Conservation (phyloP, 1,140 invertebrate genomes). For the Drosophila cardini region DNA sequence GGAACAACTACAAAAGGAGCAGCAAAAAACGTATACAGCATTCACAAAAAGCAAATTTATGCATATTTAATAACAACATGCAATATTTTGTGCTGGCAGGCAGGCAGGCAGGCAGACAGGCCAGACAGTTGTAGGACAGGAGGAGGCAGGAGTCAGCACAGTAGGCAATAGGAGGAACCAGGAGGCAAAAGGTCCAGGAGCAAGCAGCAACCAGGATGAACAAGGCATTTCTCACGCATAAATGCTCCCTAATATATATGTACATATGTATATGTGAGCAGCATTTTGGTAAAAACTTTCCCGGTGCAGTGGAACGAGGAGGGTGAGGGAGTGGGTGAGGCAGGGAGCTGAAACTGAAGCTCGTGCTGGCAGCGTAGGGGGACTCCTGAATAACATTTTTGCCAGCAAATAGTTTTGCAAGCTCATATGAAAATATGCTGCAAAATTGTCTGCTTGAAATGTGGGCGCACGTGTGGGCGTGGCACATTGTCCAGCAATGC, state of each 20-base stretch:
- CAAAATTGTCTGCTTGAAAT: conserved; percentile 23
- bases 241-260: conserved; percentile 67
- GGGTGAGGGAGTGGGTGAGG: not conserved
- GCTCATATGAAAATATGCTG: conserved; percentile 37
- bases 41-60: conserved; percentile 75
- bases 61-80: conserved; percentile 81
- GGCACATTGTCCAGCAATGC: conserved; percentile 38
- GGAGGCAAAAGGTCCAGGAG: not conserved
- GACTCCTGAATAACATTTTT: conserved; percentile 47
- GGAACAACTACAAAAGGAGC: not conserved
- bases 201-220: conserved; percentile 43
- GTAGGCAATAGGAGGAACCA: conserved; percentile 29
- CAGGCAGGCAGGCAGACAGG: conserved; percentile 4
- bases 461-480: conserved; percentile 1
- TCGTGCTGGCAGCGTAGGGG: not conserved
- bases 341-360: not conserved
- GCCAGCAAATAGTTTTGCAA: conserved; percentile 65
- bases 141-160: conserved; percentile 25
- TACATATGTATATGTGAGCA: conserved; percentile 6
- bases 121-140: conserved; percentile 15
- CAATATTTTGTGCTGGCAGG: conserved; percentile 48
- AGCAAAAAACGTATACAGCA: conserved; percentile 32
- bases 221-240: conserved; percentile 81
- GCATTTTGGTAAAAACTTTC: not conserved
- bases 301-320: not conserved